These are phyloP conservation scores for Sinocyclocheilus grahami DNA, from an alignment of 2,113 vertebrate genomes.

Conservation along the genomic window DNA sequence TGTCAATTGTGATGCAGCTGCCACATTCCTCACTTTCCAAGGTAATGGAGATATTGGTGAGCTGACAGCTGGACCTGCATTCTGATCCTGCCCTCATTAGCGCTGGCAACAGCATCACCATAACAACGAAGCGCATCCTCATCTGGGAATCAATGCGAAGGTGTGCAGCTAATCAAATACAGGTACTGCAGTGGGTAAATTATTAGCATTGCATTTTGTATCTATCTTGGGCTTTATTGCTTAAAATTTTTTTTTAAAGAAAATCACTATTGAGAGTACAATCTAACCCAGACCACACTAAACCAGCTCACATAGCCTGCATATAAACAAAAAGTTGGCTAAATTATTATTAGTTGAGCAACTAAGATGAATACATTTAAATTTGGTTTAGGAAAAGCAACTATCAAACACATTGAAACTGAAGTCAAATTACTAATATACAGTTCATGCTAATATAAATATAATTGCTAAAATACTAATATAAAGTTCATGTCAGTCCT, in stretches of 20 bases:
- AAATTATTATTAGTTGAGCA: background rate
- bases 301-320: background rate
- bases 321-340: background rate
- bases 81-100: conserved; percentile 66
- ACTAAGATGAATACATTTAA: background rate
- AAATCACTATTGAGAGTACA: background rate
- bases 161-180: background rate
- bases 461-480: background rate
- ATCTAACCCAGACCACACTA: background rate
- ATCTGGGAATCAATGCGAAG: conserved; percentile 23
- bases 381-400: background rate
- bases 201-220: background rate
- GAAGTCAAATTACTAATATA: conserved; percentile 10
- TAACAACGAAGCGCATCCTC: conserved; percentile 43
- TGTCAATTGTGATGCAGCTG: conserved; percentile 77
- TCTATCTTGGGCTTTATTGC: background rate
- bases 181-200: background rate
- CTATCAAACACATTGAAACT: background rate
- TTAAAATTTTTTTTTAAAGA: background rate
- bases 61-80: conserved; percentile 72
- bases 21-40: conserved; percentile 86
- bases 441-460: too few relatives aligned
- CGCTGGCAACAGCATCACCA: conserved; percentile 48
- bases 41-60: conserved; percentile 80
- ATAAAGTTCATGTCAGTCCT: background rate